These are phyloP conservation scores for Dromaius novaehollandiae DNA, from an alignment of 2,113 vertebrate species.

Conservation along the genomic window DNA sequence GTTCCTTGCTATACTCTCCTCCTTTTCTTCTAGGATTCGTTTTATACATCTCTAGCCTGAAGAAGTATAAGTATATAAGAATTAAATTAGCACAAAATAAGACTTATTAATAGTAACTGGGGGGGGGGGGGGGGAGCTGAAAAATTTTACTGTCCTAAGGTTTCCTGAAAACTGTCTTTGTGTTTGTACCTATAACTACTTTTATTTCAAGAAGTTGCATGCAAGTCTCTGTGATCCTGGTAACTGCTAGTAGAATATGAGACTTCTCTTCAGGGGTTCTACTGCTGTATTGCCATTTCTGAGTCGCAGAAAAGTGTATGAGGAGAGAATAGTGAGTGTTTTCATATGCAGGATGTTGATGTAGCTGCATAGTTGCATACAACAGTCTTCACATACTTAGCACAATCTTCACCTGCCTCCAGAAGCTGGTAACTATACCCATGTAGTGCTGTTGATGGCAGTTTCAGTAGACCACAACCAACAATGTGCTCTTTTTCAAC, in stretches of 20 bases:
- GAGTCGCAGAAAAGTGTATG: neutral
- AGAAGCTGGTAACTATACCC: neutral
- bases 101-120: neutral
- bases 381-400: neutral
- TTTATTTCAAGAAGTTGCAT: neutral
- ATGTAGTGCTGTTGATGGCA: neutral
- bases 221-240: neutral
- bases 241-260: neutral
- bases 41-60: neutral
- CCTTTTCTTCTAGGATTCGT: slow-evolving; percentile 1
- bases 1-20: neutral
- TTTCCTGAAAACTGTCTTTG: slow-evolving; percentile 2
- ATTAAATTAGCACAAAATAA: neutral
- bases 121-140: neutral
- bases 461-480: neutral
- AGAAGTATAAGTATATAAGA: neutral
- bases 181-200: neutral
- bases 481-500: neutral
- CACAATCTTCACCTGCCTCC: neutral
- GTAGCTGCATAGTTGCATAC: neutral
- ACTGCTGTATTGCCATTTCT: neutral
- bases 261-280: neutral
- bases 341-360: neutral
- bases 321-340: neutral
- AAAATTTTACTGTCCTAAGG: neutral